A percentile compares a stretch with the other conserved stretches of the same genome.
phyloP scores from a whole-genome alignment of 2,888 invertebrate species.

The Apocheima hispidaria region DNA sequence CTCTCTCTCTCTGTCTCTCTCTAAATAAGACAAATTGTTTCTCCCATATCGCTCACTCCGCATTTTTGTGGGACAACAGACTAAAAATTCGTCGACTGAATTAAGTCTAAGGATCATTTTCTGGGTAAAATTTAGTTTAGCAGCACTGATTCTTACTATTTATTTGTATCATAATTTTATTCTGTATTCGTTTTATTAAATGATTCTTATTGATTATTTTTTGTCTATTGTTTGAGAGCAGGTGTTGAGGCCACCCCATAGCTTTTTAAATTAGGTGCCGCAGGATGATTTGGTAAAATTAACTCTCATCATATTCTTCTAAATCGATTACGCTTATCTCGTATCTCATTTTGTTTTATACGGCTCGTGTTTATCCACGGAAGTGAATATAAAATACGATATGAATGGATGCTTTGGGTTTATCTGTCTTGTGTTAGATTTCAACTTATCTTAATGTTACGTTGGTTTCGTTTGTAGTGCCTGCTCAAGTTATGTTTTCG shows the following conservation, averaged over 20 bases:
- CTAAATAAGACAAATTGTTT: too few relatives aligned
- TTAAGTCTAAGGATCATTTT: too few relatives aligned
- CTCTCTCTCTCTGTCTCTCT: too few relatives aligned
- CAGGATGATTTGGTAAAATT: conserved; percentile 29
- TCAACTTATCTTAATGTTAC: conserved; percentile 27
- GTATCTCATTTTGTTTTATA: conserved; percentile 32
- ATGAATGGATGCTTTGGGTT: conserved; percentile 18
- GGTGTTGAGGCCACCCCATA: conserved; percentile 26
- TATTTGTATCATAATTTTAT: background rate
- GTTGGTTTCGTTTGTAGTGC: conserved; percentile 15
- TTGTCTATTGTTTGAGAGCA: conserved; percentile 19
- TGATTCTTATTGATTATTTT: conserved; percentile 13
- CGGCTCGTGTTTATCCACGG: conserved; percentile 22
- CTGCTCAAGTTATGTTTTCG: conserved; percentile 18
- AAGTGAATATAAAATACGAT: conserved; percentile 30
- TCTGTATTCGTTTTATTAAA: conserved; percentile 12
- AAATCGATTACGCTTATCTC: conserved; percentile 30
- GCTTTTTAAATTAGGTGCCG: conserved; percentile 28
- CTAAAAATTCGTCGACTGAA: too few relatives aligned
- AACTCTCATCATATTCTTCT: conserved; percentile 24
- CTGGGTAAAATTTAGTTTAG: too few relatives aligned
- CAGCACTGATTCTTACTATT: too few relatives aligned
- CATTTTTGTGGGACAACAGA: too few relatives aligned
- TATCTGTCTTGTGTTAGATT: conserved; percentile 20
- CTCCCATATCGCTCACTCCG: too few relatives aligned